Evolutionary conservation across 2,797 vertebrate genomes (phyloP).

Genomic region (Betta splendens): DNA sequence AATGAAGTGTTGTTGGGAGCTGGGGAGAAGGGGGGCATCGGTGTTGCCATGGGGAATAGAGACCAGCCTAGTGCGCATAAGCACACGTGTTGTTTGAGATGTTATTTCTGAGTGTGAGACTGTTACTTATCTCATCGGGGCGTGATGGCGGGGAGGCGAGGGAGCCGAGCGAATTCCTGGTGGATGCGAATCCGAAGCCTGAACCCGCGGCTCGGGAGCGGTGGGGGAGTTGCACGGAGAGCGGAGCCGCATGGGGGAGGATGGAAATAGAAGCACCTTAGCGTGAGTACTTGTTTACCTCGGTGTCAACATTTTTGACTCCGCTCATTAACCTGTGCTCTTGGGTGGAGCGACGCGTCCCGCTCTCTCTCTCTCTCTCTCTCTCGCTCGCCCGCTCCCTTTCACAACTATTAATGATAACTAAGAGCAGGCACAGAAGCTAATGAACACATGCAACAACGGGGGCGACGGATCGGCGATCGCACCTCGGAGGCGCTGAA

Average conservation of each 20-base stretch:
- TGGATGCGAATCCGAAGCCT: slow-evolving; percentile 53
- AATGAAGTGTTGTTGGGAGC: slow-evolving; percentile 74
- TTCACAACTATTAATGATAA: slow-evolving; percentile 70
- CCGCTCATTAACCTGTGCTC: slow-evolving; percentile 75
- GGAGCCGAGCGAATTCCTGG: slow-evolving; percentile 58
- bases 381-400: slow-evolving; percentile 14
- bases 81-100: slow-evolving; percentile 73
- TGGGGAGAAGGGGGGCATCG: slow-evolving; percentile 27
- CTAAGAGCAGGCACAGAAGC: slow-evolving; percentile 33
- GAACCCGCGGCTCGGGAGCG: slow-evolving; percentile 49
- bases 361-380: slow-evolving; percentile 2
- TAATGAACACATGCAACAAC: slow-evolving; percentile 59
- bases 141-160: slow-evolving; percentile 60
- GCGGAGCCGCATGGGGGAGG: slow-evolving; percentile 35
- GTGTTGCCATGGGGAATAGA: slow-evolving; percentile 59
- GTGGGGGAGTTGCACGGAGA: slow-evolving; percentile 50
- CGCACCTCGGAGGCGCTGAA: slow-evolving; percentile 58
- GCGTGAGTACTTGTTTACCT: slow-evolving; percentile 79
- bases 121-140: slow-evolving; percentile 71
- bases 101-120: slow-evolving; percentile 72
- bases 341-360: slow-evolving; percentile 57
- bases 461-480: slow-evolving; percentile 30
- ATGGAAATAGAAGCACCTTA: slow-evolving; percentile 66
- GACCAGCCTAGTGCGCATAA: slow-evolving; percentile 58
- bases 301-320: slow-evolving; percentile 74